These are phyloP conservation scores for Gavialis gangeticus DNA, from an alignment of 2,113 vertebrate species.

Conservation along the genomic window DNA sequence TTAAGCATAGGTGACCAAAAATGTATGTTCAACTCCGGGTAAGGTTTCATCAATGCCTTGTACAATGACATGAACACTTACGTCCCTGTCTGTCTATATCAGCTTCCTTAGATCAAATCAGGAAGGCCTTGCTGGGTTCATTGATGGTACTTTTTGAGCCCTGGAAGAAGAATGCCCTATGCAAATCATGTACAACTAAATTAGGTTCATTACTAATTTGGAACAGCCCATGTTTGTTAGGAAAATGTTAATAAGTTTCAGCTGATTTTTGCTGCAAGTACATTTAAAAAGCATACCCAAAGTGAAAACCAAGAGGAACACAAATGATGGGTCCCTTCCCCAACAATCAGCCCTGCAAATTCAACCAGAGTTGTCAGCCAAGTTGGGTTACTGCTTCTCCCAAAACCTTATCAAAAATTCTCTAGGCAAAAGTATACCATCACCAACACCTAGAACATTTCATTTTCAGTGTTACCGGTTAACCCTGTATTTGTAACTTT, in stretches of 20 bases:
- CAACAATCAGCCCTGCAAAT: conserved; percentile 12
- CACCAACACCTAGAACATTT: neutral
- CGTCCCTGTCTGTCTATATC: neutral
- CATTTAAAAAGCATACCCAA: neutral
- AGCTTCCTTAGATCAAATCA: neutral
- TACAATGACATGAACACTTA: neutral
- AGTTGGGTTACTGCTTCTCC: neutral
- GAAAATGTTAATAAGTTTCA: neutral
- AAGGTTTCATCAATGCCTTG: neutral
- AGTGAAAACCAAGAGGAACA: neutral
- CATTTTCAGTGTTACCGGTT: neutral
- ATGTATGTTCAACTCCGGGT: neutral
- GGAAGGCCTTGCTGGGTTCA: neutral
- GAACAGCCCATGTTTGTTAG: conserved; percentile 6
- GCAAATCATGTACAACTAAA: neutral
- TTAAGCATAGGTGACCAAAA: neutral
- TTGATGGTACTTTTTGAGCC: conserved; percentile 16
- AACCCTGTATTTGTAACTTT: neutral
- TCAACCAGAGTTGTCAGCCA: neutral
- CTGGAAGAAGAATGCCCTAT: conserved; percentile 3
- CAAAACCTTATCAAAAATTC: conserved; percentile 11
- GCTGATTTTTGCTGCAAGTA: neutral
- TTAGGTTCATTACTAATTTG: conserved; percentile 19
- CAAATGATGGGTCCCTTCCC: neutral
- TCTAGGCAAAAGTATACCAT: neutral